phyloP scores from a whole-genome alignment of 92 coral and sea anemone genomes.

The Palythoa grandis region DNA sequence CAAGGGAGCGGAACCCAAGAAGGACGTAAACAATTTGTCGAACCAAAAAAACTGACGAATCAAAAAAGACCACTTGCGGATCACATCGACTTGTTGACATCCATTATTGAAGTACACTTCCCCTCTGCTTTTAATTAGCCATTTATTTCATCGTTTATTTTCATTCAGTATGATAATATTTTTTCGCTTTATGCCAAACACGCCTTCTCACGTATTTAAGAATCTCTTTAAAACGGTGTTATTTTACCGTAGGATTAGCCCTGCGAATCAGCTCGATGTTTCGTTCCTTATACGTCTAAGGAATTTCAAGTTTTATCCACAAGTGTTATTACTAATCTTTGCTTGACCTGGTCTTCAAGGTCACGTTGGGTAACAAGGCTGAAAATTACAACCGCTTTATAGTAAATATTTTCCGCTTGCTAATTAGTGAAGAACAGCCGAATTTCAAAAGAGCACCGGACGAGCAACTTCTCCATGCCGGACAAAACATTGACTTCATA shows the following conservation, averaged over 20 bases:
- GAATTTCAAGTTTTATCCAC: neutral
- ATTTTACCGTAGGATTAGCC: neutral
- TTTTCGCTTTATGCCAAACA: neutral
- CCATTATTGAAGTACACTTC: neutral
- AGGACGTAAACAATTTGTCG: constrained; percentile 15
- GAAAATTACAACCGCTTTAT: neutral
- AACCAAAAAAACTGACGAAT: neutral
- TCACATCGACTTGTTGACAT: constrained; percentile 24
- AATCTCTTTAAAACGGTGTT: neutral
- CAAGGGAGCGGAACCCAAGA: neutral
- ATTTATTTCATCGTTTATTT: neutral
- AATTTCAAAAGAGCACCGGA: constrained; percentile 16
- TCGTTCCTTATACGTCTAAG: constrained; percentile 13
- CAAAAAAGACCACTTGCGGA: constrained; percentile 8
- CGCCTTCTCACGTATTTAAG: neutral
- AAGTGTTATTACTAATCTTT: neutral
- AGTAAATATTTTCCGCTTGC: neutral
- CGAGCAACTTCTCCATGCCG: constrained; percentile 14
- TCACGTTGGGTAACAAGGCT: neutral
- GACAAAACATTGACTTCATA: neutral
- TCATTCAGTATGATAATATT: neutral
- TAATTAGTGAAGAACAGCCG: constrained; percentile 3
- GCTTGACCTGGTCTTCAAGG: neutral
- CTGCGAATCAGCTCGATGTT: neutral
- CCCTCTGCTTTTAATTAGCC: constrained; percentile 1